A percentile compares a stretch with the other conserved stretches of the same genome.
Conservation (phyloP, 1,140 invertebrate genomes). For the Pseudomyrmex cubaensis region DNA sequence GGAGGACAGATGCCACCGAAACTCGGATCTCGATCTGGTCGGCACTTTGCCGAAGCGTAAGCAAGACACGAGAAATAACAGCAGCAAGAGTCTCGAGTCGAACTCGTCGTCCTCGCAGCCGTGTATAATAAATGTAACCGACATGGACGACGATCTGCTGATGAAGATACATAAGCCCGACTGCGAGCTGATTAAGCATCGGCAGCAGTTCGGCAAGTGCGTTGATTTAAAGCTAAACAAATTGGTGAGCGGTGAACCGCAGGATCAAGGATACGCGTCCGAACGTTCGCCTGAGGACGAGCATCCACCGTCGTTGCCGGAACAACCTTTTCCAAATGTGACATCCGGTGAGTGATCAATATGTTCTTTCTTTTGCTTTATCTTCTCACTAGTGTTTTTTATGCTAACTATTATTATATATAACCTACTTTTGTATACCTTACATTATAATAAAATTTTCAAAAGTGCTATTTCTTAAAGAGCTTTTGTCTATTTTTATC, state of each 20-base stretch:
- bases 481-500: no score
- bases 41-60: conserved; percentile 79
- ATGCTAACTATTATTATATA: background rate
- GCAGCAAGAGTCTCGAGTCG: conserved; percentile 40
- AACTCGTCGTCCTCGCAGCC: conserved; percentile 65
- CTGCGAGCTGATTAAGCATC: conserved; percentile 79
- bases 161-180: conserved; percentile 80
- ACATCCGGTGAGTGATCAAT: conserved; percentile 76
- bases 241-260: conserved; percentile 85
- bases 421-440: background rate
- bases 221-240: conserved; percentile 79
- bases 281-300: conserved; percentile 92
- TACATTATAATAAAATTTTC: conserved; percentile 25
- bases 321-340: conserved; percentile 77
- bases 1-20: conserved; percentile 77
- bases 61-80: conserved; percentile 68
- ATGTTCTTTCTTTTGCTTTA: background rate
- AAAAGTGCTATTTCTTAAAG: background rate
- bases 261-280: conserved; percentile 91
- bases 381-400: no score
- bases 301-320: conserved; percentile 88
- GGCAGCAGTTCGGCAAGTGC: conserved; percentile 69
- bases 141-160: conserved; percentile 71
- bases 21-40: conserved; percentile 78
- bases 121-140: conserved; percentile 77